Conservation (phyloP, 2,888 invertebrate genomes). For the Corythucha ciliata region DNA sequence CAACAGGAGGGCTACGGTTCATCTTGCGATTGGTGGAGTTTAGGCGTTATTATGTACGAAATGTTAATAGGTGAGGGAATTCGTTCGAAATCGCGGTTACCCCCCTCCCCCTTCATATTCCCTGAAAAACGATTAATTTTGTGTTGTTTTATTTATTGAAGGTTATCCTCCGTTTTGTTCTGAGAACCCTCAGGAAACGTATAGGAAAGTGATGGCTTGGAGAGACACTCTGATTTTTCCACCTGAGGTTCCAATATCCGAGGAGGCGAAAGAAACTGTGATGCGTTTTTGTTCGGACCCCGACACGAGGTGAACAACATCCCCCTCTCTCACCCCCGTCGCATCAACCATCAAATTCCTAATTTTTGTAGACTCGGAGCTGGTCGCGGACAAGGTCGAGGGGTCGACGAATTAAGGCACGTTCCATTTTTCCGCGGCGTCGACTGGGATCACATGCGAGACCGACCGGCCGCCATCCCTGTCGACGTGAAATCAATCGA, state of each 20-base stretch:
- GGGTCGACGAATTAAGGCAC: slow-evolving; percentile 86
- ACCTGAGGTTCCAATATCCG: slow-evolving; percentile 97
- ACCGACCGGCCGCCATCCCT: slow-evolving; percentile 94
- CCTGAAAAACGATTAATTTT: neutral
- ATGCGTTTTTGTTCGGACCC: slow-evolving; percentile 94
- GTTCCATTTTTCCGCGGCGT: slow-evolving; percentile 87
- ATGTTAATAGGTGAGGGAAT: slow-evolving; percentile 82
- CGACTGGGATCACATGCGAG: slow-evolving; percentile 98
- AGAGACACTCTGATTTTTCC: slow-evolving; percentile 96
- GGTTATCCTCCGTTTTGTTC: slow-evolving; percentile 99
- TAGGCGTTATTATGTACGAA: slow-evolving; percentile 99
- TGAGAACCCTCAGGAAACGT: slow-evolving; percentile 95
- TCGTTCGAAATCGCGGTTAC: neutral
- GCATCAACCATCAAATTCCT: neutral
- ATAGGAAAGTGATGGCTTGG: slow-evolving; percentile 99
- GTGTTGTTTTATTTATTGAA: slow-evolving; percentile 37
- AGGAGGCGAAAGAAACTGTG: slow-evolving; percentile 92
- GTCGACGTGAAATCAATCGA: slow-evolving; percentile 98
- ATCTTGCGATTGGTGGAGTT: slow-evolving; percentile 99
- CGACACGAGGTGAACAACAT: slow-evolving; percentile 57
- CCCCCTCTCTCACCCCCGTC: too few relatives aligned
- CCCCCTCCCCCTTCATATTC: neutral
- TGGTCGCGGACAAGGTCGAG: slow-evolving; percentile 67
- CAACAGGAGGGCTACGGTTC: slow-evolving; percentile 96
- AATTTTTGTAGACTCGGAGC: slow-evolving; percentile 52